Evolutionary conservation across 2,888 invertebrate genomes (phyloP).

Genomic region (Bombyx huttoni): DNA sequence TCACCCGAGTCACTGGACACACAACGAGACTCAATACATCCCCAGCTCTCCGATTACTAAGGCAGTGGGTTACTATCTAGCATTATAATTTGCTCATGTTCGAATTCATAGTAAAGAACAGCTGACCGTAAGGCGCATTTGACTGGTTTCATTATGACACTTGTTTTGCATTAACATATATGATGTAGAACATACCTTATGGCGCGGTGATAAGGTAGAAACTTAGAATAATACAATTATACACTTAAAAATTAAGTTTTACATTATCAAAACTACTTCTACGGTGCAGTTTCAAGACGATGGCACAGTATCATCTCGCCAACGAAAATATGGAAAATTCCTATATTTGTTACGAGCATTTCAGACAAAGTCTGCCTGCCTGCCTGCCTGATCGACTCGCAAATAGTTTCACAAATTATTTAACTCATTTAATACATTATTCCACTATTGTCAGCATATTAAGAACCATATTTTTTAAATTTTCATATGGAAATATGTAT

Average conservation of each 20-base stretch:
- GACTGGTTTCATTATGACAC: neutral
- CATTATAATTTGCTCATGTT: constrained; percentile 5
- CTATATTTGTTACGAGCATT: too few relatives aligned
- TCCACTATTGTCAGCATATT: too few relatives aligned
- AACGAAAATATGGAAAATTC: neutral
- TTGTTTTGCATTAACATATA: constrained; percentile 1
- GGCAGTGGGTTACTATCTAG: constrained; percentile 1
- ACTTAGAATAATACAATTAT: neutral
- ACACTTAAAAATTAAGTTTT: neutral
- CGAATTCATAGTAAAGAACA: constrained; percentile 6
- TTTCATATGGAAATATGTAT: too few relatives aligned
- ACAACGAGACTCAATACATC: neutral
- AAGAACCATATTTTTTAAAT: too few relatives aligned
- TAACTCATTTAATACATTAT: too few relatives aligned
- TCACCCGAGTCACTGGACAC: neutral
- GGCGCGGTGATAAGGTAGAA: neutral
- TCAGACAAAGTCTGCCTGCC: too few relatives aligned
- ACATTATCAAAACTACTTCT: neutral
- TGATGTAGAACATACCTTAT: neutral
- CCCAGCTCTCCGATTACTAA: neutral
- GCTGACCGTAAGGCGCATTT: constrained; percentile 2
- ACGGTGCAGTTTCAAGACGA: too few relatives aligned
- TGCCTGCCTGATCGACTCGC: too few relatives aligned
- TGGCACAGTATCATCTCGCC: neutral
- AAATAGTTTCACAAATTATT: too few relatives aligned